Evolutionary conservation across 2,888 invertebrate species (phyloP).

Genomic region (Cistogaster globosa): DNA sequence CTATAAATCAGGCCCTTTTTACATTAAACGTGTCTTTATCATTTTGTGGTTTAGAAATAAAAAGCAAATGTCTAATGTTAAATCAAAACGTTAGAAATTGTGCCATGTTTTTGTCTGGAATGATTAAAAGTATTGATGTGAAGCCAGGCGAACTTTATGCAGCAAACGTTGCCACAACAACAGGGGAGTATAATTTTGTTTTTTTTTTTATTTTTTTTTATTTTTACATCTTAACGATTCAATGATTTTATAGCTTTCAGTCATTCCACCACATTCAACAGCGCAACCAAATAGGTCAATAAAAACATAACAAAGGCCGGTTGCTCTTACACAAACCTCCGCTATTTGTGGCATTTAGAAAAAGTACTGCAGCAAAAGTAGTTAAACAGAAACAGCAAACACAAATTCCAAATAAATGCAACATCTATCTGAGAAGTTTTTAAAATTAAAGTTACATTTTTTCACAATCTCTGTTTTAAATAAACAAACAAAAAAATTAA

Average conservation of each 20-base stretch:
- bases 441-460: not conserved
- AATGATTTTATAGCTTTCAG: conserved; percentile 31
- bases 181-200: not conserved
- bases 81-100: not conserved
- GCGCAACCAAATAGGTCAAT: conserved; percentile 8
- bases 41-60: not conserved
- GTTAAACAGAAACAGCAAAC: too few species aligned
- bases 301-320: not conserved
- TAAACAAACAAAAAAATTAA: not conserved
- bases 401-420: not conserved
- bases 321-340: too few species aligned
- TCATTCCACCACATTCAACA: not conserved
- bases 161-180: not conserved
- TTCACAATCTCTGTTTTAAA: not conserved
- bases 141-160: not conserved
- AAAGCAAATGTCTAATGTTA: not conserved
- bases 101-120: not conserved
- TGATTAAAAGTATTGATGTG: too few species aligned
- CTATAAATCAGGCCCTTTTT: too few species aligned
- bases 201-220: too few species aligned
- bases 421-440: conserved; percentile 3
- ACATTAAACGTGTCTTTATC: too few species aligned
- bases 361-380: not conserved
- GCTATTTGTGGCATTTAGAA: conserved; percentile 7
- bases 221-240: conserved; percentile 10